A percentile compares a stretch with the other conserved stretches of the same genome.
Conservation (phyloP, 2,888 invertebrate genomes). For the Temnothorax unifasciatus region DNA sequence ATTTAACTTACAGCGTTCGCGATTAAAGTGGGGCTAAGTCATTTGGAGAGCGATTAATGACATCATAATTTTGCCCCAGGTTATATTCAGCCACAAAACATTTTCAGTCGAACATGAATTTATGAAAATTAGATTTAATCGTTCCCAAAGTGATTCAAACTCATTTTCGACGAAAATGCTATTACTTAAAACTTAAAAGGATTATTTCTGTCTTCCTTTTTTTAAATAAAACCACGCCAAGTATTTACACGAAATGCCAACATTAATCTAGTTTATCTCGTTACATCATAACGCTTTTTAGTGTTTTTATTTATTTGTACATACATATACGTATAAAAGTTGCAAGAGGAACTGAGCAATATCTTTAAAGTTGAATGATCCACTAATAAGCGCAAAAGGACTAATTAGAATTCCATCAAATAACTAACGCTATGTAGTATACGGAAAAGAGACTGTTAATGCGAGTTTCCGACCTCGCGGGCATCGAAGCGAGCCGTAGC, state of each 20-base stretch:
- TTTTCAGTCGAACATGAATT: conserved; percentile 18
- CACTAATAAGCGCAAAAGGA: background rate
- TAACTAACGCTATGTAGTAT: background rate
- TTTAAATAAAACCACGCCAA: background rate
- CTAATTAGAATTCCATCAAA: conserved; percentile 35
- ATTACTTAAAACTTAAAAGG: background rate
- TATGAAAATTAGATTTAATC: conserved; percentile 16
- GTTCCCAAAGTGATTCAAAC: background rate
- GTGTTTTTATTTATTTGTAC: background rate
- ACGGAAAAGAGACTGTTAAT: conserved; percentile 20
- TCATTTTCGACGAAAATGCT: background rate
- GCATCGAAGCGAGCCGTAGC: conserved; percentile 2
- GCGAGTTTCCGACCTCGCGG: conserved; percentile 35
- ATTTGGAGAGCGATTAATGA: conserved; percentile 25
- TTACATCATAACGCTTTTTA: background rate
- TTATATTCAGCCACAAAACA: background rate
- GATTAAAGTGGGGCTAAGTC: background rate
- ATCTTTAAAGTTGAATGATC: background rate
- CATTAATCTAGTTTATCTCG: background rate
- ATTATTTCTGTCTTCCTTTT: background rate
- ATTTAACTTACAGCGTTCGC: conserved; percentile 14
- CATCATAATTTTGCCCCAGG: background rate
- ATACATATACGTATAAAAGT: background rate
- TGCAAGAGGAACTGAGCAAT: background rate
- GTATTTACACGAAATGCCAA: background rate